A percentile compares a stretch with the other conserved stretches of the same genome.
These are phyloP conservation scores for Drosophila dunni DNA, from an alignment of 1,140 invertebrate species.

Conservation along the genomic window DNA sequence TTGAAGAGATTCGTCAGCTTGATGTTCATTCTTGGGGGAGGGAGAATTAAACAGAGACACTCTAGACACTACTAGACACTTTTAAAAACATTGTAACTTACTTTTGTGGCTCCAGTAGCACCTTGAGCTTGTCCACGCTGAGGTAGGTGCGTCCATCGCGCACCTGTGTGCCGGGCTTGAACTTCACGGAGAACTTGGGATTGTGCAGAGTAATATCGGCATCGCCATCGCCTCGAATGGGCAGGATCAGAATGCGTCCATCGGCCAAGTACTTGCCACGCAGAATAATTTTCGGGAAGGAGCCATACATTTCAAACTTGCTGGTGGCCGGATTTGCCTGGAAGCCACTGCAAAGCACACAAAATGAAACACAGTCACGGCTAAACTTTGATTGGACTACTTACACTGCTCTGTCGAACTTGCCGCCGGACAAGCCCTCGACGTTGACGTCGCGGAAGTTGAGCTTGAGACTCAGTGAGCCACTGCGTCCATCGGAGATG, in stretches of 20 bases:
- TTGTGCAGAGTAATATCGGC: slow-evolving; percentile 75
- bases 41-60: slow-evolving; percentile 50
- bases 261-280: slow-evolving; percentile 78
- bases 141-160: slow-evolving; percentile 69
- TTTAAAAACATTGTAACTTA: slow-evolving; percentile 27
- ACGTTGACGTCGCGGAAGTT: slow-evolving; percentile 78
- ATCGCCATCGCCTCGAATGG: slow-evolving; percentile 81
- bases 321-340: slow-evolving; percentile 69
- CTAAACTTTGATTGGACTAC: slow-evolving; percentile 27
- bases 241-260: slow-evolving; percentile 78
- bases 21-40: slow-evolving; percentile 86
- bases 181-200: slow-evolving; percentile 80
- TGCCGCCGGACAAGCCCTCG: slow-evolving; percentile 75
- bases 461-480: slow-evolving; percentile 75
- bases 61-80: neutral
- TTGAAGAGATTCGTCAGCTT: slow-evolving; percentile 89
- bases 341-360: slow-evolving; percentile 62
- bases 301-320: slow-evolving; percentile 82
- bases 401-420: slow-evolving; percentile 82
- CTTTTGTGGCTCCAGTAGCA: slow-evolving; percentile 78
- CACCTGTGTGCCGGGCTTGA: slow-evolving; percentile 68
- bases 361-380: neutral
- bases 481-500: slow-evolving; percentile 73
- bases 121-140: slow-evolving; percentile 77
- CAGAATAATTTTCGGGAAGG: slow-evolving; percentile 70